Base-by-base conservation (phyloP, 2,113 vertebrate species). In the Cynocephalus volans region DNA sequence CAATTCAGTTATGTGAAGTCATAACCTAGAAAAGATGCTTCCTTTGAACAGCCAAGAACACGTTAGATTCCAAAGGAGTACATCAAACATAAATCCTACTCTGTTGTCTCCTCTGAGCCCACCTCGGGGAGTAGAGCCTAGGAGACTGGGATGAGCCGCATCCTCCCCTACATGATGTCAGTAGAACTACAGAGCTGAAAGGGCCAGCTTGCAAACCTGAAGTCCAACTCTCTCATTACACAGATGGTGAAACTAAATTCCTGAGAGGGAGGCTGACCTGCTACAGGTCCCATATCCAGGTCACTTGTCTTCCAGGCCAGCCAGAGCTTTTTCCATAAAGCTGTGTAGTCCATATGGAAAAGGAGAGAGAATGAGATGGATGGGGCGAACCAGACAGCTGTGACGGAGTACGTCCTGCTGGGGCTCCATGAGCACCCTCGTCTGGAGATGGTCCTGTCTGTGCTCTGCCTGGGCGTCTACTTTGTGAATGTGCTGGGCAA, bases 401-500 rank as follows among this genome's bases (percentile, higher is more conserved):
- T 75, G 50, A 88, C 11, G 2, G 93, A 77, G 4, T 98, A 93
- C 2, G 6, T 98, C 93, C 90, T 97, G 41, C 83, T 97, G 52
- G 97, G 97, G 24, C 95, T 98, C 3, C 86, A 26, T 0, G 17
- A 86, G 36, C 72, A 90, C 69, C 83, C 0, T 8, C 6, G 76
- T 21, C 48, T 97, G 7, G 94, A 98, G 72, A 3, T 52, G 3
- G 67, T 56, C 56, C 93, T 98, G 80, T 97, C 96, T 52, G n/a
- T 90, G 56, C 24, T 98, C 26, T 97, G 94, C 75, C 95, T 98
- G 72, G 88, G 80, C 18, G 17, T 97, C 91, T 97, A 95, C 79
- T 75, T 54, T 0, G 0, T 94, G n/a, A 96, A 76, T 8, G n/a
- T 97, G 3, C 86, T 93, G 33, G 97, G 95, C 9, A 98, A 98